Evolutionary conservation across 2,797 vertebrate species (phyloP), one percentile per base, ranked within the genome.

Genomic region (Pagetopsis macropterus): DNA sequence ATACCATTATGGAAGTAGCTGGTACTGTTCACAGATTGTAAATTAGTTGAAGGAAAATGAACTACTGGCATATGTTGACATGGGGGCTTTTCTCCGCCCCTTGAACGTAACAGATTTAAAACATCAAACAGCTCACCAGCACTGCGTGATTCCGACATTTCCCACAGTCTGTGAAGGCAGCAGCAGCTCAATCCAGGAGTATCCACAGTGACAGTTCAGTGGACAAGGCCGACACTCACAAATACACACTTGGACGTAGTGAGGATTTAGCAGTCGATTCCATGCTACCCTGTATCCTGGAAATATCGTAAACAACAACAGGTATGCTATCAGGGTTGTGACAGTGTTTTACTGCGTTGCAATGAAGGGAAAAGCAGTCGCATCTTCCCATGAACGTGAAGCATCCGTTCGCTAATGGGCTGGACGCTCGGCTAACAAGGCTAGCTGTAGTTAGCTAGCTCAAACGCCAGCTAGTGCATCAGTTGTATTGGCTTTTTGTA

Each of bases 361-460:
- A 9, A 5, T 13, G 16, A 23, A 48, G 40, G 19, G 9, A 23
- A 4, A 11, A 40, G 63, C 23, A 7, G 40, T 58, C 17, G 52
- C 78, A 44, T 86, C 80, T 76, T 60, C 8, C 13, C 16, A 13
- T 11, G 23, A n/a, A 16, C 65, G 44, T 41, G 44, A 40, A 50
- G 43, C 48, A 21, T 31, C 67, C 62, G 70, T 77, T 75, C 23
- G 41, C 41, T 51, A 56, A 16, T 31, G 15, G 78, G 69, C 66
- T 74, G 68, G 82, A 62, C 56, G 65, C 65, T 57, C 56, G 70
- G 86, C 82, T 91, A 90, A 75, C 13, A 56, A 3, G 48, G 17
- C n/a, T 85, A 89, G 87, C 88, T 65, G 37, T 51, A 33, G 43
- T 40, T 40, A 63, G 60, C 17, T 49, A 3, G 45, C 58, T 62